phyloP scores from a whole-genome alignment of 2,113 vertebrate species.

The Colaptes auratus region DNA sequence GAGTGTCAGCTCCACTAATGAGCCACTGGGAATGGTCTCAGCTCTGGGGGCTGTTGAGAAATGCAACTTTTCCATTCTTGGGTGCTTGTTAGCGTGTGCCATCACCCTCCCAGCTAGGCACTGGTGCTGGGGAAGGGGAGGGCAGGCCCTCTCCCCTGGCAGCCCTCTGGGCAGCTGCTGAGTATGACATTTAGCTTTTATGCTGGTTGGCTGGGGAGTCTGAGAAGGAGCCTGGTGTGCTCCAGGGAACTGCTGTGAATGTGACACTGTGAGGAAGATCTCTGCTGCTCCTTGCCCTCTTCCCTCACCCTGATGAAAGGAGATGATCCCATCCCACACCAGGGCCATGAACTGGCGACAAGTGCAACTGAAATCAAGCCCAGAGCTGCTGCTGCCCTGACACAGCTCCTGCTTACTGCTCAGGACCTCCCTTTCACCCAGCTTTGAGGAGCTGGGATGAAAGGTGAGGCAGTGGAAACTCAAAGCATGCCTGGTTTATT shows the following conservation, averaged over 20 bases:
- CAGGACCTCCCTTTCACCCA: background rate
- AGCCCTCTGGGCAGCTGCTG: background rate
- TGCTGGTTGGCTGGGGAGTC: background rate
- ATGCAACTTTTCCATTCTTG: background rate
- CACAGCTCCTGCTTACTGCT: background rate
- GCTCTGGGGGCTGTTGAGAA: too few species aligned
- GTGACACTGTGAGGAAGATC: background rate
- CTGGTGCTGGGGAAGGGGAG: background rate
- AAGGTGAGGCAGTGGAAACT: constrained; percentile 35
- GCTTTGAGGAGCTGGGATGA: constrained; percentile 40
- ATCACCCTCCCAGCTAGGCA: background rate
- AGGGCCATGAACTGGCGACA: rapidly evolving
- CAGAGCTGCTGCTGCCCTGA: background rate
- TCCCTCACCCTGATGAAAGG: rapidly evolving
- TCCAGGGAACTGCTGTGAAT: rapidly evolving
- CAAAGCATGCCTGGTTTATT: constrained; percentile 56
- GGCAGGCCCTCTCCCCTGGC: rapidly evolving
- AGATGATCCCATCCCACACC: rapidly evolving
- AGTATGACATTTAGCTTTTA: background rate
- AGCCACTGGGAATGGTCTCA: rapidly evolving
- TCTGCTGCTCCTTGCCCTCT: background rate
- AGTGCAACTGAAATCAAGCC: constrained; percentile 17
- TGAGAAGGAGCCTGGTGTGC: background rate
- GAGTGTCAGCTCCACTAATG: background rate
- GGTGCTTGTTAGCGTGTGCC: background rate